Conservation (phyloP, 23 tunicate species). For the Halocynthia aurantium region DNA sequence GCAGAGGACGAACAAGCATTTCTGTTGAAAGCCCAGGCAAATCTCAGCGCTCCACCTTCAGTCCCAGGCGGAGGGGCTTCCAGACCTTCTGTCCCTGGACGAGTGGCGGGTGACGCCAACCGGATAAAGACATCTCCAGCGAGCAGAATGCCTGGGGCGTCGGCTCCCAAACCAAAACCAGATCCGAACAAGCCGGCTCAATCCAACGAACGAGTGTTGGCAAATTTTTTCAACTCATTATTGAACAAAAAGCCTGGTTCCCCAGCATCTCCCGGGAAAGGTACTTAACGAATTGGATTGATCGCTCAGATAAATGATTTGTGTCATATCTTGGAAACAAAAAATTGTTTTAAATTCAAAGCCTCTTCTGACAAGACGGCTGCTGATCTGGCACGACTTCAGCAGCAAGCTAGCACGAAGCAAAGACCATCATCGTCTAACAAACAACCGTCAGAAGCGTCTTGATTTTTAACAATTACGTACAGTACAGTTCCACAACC, state of each 20-base stretch:
- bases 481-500: too few species aligned
- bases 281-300: conserved; percentile 7
- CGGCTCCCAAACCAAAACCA: conserved; percentile 26
- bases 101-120: conserved; percentile 16
- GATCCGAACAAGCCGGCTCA: conserved; percentile 46
- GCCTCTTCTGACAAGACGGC: conserved; percentile 1
- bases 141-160: conserved; percentile 19
- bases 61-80: not conserved
- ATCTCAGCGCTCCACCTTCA: conserved; percentile 5
- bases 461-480: not conserved
- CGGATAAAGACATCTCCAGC: conserved; percentile 15
- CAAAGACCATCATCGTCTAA: conserved; percentile 1
- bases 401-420: conserved; percentile 3
- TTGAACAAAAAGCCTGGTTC: conserved; percentile 70
- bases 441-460: conserved; percentile 5
- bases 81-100: conserved; percentile 18
- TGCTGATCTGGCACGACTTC: conserved; percentile 16
- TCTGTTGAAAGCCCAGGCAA: conserved; percentile 34
- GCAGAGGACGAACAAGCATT: conserved; percentile 97
- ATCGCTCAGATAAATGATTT: not conserved
- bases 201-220: conserved; percentile 93
- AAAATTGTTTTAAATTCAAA: not conserved
- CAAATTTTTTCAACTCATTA: conserved; percentile 94
- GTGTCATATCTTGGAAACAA: too few species aligned
- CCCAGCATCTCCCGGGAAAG: conserved; percentile 18